phyloP scores from a whole-genome alignment of 2,113 vertebrate genomes.

The Oxyruncus cristatus region DNA sequence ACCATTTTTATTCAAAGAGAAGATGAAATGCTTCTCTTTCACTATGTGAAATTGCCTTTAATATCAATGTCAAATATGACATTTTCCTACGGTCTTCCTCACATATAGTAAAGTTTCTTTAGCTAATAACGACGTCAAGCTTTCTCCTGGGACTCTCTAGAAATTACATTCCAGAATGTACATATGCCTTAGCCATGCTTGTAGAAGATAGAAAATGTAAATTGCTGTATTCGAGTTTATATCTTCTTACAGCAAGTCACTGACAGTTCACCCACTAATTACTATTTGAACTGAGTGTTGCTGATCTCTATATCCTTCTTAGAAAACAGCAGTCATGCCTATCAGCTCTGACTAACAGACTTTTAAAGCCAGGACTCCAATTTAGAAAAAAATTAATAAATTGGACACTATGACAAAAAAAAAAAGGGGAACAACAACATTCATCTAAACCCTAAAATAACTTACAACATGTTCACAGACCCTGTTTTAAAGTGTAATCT shows the following conservation, averaged over 20 bases:
- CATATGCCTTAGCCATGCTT: slow-evolving; percentile 11
- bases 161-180: slow-evolving; percentile 26
- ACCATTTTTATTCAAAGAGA: slow-evolving; percentile 15
- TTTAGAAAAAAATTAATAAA: not conserved
- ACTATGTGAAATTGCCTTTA: slow-evolving; percentile 49
- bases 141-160: slow-evolving; percentile 31
- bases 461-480: not conserved
- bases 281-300: slow-evolving; percentile 48
- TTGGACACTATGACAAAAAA: not conserved
- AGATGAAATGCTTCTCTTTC: slow-evolving; percentile 26
- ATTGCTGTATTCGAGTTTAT: slow-evolving; percentile 56
- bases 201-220: slow-evolving; percentile 52
- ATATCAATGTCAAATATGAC: slow-evolving; percentile 38
- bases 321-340: slow-evolving; percentile 10
- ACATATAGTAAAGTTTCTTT: slow-evolving; percentile 37
- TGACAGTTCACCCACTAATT: slow-evolving; percentile 56
- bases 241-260: slow-evolving; percentile 22
- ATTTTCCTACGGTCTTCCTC: not conserved
- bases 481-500: not conserved
- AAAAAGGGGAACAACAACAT: not conserved
- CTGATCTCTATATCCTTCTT: slow-evolving; percentile 31
- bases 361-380: not conserved
- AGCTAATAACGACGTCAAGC: slow-evolving; percentile 35
- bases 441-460: not conserved
- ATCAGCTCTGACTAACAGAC: slow-evolving; percentile 27